Percentiles rank a stretch among this genome's conserved stretches.
Evolutionary conservation across 2,797 vertebrate genomes (phyloP).

Genomic region (Pteropus rufus): DNA sequence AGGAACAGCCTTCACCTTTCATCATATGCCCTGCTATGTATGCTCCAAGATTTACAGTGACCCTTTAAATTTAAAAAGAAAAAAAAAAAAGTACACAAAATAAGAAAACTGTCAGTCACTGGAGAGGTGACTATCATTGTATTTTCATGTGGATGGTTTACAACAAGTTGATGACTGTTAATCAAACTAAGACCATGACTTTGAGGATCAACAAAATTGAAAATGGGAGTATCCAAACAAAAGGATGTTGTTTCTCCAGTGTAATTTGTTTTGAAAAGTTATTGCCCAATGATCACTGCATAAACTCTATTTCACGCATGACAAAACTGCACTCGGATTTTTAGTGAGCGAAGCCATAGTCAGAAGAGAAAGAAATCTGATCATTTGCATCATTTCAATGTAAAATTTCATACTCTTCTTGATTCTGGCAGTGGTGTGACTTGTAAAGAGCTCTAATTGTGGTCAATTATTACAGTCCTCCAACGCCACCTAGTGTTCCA

Average conservation of each 20-base stretch:
- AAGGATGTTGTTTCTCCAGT: not conserved
- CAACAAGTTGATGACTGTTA: not conserved
- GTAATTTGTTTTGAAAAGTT: slow-evolving; percentile 51
- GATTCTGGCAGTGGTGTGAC: slow-evolving; percentile 39
- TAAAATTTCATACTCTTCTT: slow-evolving; percentile 59
- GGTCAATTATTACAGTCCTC: slow-evolving; percentile 78
- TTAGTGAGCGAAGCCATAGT: slow-evolving; percentile 47
- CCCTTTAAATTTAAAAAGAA: not conserved
- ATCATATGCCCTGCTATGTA: not conserved
- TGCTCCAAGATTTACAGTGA: slow-evolving; percentile 49
- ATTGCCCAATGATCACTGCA: not conserved
- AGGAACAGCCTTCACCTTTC: slow-evolving; percentile 59
- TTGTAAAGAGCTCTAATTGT: slow-evolving; percentile 66
- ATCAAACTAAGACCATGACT: not conserved
- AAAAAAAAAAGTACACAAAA: not conserved
- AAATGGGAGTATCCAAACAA: slow-evolving; percentile 29
- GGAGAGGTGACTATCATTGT: not conserved
- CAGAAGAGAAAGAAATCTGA: slow-evolving; percentile 55
- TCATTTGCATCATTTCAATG: slow-evolving; percentile 58
- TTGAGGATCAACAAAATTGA: slow-evolving; percentile 35
- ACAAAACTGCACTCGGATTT: slow-evolving; percentile 52
- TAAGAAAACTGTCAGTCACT: not conserved
- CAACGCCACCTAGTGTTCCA: slow-evolving; percentile 81
- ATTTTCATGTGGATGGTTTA: not conserved
- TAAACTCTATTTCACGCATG: slow-evolving; percentile 51